phyloP scores from a whole-genome alignment of 1,140 invertebrate genomes.

The Ips nitidus region DNA sequence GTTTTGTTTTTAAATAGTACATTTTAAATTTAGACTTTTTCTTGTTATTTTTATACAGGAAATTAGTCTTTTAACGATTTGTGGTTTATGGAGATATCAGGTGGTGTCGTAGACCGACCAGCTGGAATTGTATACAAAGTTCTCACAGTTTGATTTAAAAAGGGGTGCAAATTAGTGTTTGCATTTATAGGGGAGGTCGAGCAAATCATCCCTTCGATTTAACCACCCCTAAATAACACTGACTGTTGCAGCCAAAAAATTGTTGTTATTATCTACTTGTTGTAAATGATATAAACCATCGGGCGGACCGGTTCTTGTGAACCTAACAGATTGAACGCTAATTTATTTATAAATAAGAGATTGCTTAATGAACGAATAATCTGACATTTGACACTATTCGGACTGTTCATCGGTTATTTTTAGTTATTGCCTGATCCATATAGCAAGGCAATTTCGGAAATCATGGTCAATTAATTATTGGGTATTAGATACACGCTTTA shows the following conservation, averaged over 20 bases:
- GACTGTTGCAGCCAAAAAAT: too few relatives aligned
- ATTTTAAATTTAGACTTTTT: slow-evolving; percentile 3
- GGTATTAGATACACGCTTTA: too few relatives aligned
- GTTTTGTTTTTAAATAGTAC: background rate
- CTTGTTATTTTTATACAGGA: slow-evolving; percentile 2
- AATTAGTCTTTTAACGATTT: background rate
- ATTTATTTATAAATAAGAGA: slow-evolving; percentile 18
- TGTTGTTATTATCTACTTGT: too few relatives aligned
- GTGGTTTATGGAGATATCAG: background rate
- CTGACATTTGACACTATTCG: slow-evolving; percentile 15
- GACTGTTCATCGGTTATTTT: slow-evolving; percentile 12
- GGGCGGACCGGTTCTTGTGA: too few relatives aligned
- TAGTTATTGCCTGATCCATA: background rate
- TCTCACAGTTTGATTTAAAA: background rate
- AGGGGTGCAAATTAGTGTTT: slow-evolving; percentile 2
- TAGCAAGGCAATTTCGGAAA: too few relatives aligned
- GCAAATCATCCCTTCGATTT: too few relatives aligned
- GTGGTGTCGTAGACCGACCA: too few relatives aligned
- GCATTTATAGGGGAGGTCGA: background rate
- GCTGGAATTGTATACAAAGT: too few relatives aligned
- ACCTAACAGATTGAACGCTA: slow-evolving; percentile 2
- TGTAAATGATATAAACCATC: too few relatives aligned
- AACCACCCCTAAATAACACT: too few relatives aligned
- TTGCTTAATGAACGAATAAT: slow-evolving; percentile 22
- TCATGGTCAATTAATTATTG: too few relatives aligned